A percentile compares a stretch with the other conserved stretches of the same genome.
Conservation (phyloP, 2,113 vertebrate species). For the Calonectris borealis region DNA sequence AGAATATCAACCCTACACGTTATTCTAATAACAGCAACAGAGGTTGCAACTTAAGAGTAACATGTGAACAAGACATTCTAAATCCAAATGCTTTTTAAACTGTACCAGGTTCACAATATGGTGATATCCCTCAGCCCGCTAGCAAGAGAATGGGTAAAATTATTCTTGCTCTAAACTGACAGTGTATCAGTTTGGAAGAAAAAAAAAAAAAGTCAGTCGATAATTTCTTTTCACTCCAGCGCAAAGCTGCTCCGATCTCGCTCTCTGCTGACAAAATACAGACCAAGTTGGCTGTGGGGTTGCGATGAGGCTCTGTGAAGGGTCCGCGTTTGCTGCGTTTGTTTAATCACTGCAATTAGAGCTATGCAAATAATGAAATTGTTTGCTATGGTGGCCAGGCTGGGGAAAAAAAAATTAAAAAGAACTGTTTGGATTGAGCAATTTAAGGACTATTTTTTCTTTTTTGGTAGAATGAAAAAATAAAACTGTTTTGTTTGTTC, state of each 20-base stretch:
- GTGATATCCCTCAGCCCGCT: background rate
- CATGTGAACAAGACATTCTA: conserved; percentile 13
- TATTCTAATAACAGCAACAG: conserved; percentile 24
- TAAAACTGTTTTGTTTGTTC: background rate
- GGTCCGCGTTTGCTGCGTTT: conserved; percentile 12
- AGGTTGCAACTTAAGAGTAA: background rate
- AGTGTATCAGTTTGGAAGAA: conserved; percentile 11
- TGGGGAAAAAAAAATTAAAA: background rate
- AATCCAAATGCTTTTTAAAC: conserved; percentile 44
- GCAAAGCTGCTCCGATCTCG: conserved; percentile 20
- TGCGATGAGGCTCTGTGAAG: conserved; percentile 34
- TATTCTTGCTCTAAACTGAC: conserved; percentile 35
- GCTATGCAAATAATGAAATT: conserved; percentile 48
- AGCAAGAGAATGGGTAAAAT: conserved; percentile 40
- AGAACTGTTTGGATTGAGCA: background rate
- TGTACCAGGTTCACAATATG: background rate
- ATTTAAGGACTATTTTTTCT: background rate
- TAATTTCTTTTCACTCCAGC: conserved; percentile 38
- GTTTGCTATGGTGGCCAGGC: conserved; percentile 24
- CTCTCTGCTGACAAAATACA: conserved; percentile 34
- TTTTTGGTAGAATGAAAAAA: background rate
- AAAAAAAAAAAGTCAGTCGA: background rate
- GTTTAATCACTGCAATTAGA: conserved; percentile 60
- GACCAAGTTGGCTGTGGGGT: conserved; percentile 24
- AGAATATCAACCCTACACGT: background rate